Percentiles rank a stretch among this genome's conserved stretches.
Evolutionary conservation across 1,140 invertebrate genomes (phyloP).

Genomic region (Aradophagus sp.): DNA sequence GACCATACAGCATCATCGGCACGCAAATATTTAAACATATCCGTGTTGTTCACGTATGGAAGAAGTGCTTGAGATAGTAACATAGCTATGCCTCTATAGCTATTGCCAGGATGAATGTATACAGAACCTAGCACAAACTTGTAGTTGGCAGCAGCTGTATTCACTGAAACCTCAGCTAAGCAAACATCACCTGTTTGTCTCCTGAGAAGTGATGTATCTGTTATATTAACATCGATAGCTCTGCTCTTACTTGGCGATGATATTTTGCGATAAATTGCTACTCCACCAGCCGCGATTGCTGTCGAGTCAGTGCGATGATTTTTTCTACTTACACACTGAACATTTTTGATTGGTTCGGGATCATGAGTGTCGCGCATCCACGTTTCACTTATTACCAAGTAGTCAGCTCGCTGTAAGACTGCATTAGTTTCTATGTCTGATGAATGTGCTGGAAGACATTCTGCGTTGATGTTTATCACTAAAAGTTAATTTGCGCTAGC

Average conservation of each 20-base stretch:
- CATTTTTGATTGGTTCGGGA: slow-evolving; percentile 2
- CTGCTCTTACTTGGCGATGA: background rate
- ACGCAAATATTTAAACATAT: background rate
- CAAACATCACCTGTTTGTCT: slow-evolving; percentile 6
- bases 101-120: slow-evolving; percentile 7
- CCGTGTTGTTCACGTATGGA: background rate
- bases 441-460: slow-evolving; percentile 3
- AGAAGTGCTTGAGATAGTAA: slow-evolving; percentile 3
- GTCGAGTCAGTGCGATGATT: background rate
- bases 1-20: slow-evolving; percentile 7
- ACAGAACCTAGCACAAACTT: slow-evolving; percentile 3
- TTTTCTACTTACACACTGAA: slow-evolving; percentile 1
- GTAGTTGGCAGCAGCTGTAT: background rate
- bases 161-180: background rate
- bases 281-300: slow-evolving; percentile 9
- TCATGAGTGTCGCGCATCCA: slow-evolving; percentile 7
- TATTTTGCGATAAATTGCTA: slow-evolving; percentile 19
- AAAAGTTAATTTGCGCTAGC: too few relatives aligned
- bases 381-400: slow-evolving; percentile 11
- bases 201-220: background rate
- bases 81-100: background rate
- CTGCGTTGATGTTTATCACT: slow-evolving; percentile 4
- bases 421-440: slow-evolving; percentile 8
- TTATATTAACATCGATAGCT: background rate
- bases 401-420: slow-evolving; percentile 3